Base-by-base conservation (phyloP, 2,113 vertebrate species). In the Bufo bufo region DNA sequence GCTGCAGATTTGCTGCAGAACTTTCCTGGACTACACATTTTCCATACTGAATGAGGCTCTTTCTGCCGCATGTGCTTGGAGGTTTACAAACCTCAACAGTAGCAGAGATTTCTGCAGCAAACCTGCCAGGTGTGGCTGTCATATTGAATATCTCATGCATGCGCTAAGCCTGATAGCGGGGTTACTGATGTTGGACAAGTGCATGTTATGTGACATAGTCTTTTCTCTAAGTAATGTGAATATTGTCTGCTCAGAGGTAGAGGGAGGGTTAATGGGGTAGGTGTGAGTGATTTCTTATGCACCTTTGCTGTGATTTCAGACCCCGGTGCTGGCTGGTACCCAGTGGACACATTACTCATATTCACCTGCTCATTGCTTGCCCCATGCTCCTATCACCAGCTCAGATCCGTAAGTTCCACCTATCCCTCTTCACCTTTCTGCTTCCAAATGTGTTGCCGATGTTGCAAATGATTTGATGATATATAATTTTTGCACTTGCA, bases 321-420 rank as follows among this genome's bases (percentile, higher is more conserved):
- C 81, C 65, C 71, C 93, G 54, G 2, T 93, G 85, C 91, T 94
- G 91, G 91, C 92, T 69, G 87, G 75, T 14, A 77, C 91, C 16
- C 84, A 90, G 0, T 95, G 94, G 95, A 92, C 45, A 47, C 58
- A 89, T 91, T 91, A 47, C 71, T 12, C 85, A 80, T 93, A 91
- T 91, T 90, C 91, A 49, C 13, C 91, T 20, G 49, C 66, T 17
- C 71, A 92, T 2, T 94, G 92, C 86, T 92, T 93, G 71, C 43
- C 90, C 71, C 87, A 88, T 88, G 80, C 93, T 0, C 90, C 92
- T 33, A 93, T 94, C 92, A 87, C 92, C 89, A 91, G 87, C 7
- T 92, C 93, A 63, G 95, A 91, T 94, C 94, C 93, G 95, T 96
- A 93, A 95, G 95, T 96, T 85, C 82, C 82, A 56, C 74, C 59